Evolutionary conservation across 2,113 vertebrate species (phyloP), one percentile per base, ranked within the genome.

Genomic region (Mola mola): DNA sequence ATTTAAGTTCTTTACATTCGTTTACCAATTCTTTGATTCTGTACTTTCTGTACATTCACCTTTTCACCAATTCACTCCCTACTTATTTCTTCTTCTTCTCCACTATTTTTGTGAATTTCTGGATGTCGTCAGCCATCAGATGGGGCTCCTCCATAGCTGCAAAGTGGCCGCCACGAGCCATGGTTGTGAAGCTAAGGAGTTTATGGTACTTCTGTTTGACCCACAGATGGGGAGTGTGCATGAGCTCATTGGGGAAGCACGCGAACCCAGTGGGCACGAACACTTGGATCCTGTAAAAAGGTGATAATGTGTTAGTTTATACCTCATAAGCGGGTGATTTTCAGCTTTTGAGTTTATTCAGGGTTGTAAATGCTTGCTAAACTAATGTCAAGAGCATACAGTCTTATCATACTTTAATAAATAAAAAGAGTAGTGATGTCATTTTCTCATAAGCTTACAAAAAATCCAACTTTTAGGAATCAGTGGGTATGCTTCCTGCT

Each of bases 81-180:
- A 48, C 58, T 15, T 72, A 19, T 25, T 64, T 72, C 58, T 74
- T 65, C 44, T 41, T 75, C 60, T 84, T 87, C 81, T 95, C 93
- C 28, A 94, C 90, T 13, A 66, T 89, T 61, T 82, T 90, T 22
- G 82, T 85, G 77, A 96, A 95, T n/a, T 83, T 89, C 43, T 91
- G 88, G 64, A 96, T 87, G 75, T 96, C 95, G 42, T 92, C 80
- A 5, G 93, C 94, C 83, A 96, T 83, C 62, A 96, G 89, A 74
- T 82, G 81, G 5, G 94, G 93, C 70, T 95, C 93, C 56, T 96
- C 93, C 88, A 96, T 94, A 51, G 94, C 95, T 12, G 94, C 93
- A 59, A 95, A 96, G 62, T 96, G 95, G 1, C 95, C 95, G 0
- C 95, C 95, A 0, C 56, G 78, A 4, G 88, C 79, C 93, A 95